Percentiles rank a stretch among this genome's conserved stretches.
Conservation (phyloP, 2,797 vertebrate species). For the Catostomus latipinnis region DNA sequence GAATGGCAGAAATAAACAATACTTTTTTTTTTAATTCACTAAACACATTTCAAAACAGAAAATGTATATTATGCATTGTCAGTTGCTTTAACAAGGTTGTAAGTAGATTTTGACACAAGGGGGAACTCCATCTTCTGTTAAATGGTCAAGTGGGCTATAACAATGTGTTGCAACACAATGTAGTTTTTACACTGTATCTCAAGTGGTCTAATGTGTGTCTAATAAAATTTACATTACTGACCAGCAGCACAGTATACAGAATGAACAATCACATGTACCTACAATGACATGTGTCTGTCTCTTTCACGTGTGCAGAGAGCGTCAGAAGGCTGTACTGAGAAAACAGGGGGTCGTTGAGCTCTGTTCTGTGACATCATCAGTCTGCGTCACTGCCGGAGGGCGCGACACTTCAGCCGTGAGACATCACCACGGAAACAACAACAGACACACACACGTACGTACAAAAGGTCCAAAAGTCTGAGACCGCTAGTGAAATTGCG, state of each 20-base stretch:
- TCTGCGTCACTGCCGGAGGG: constrained; percentile 72
- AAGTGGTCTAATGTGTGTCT: not conserved
- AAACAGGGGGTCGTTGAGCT: constrained; percentile 46
- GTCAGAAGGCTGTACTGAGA: not conserved
- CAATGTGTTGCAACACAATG: too few species aligned
- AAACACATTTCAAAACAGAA: too few species aligned
- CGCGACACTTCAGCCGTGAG: constrained; percentile 74
- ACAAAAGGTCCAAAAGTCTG: not conserved
- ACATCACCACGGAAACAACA: constrained; percentile 41
- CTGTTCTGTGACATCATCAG: constrained; percentile 63
- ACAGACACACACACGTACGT: constrained; percentile 25
- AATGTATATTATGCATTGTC: too few species aligned
- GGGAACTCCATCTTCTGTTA: too few species aligned
- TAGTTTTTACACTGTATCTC: too few species aligned
- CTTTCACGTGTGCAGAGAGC: constrained; percentile 46
- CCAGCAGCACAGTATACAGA: not conserved
- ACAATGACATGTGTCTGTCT: constrained; percentile 10
- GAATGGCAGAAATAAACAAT: too few species aligned
- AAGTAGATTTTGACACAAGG: too few species aligned
- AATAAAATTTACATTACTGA: not conserved
- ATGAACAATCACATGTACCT: not conserved
- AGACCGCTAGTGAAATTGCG: too few species aligned
- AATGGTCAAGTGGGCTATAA: too few species aligned
- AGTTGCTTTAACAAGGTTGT: too few species aligned
- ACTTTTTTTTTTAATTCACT: too few species aligned